Conservation (phyloP, 1,140 invertebrate genomes). For the Dinoponera quadriceps region DNA sequence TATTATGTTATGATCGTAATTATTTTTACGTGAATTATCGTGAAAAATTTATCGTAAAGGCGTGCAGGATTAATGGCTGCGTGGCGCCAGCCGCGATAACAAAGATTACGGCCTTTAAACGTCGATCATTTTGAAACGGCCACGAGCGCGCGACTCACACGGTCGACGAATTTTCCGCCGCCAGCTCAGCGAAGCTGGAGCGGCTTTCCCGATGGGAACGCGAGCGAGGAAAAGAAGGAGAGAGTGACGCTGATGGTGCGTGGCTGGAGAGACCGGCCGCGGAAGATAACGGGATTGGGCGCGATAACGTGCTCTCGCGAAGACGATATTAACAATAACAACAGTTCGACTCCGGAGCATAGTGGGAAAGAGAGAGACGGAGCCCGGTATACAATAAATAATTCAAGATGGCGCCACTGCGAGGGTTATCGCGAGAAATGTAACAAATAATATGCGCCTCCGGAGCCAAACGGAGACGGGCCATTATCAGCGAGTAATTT, state of each 20-base stretch:
- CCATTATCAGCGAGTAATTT: constrained; percentile 76
- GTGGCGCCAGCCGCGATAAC: constrained; percentile 37
- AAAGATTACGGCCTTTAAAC: not conserved
- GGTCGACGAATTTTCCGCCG: not conserved
- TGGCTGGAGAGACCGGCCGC: not conserved
- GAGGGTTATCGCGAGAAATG: constrained; percentile 78
- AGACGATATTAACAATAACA: constrained; percentile 69
- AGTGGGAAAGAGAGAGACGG: not conserved
- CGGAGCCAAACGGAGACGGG: constrained; percentile 66
- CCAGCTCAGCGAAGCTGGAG: no score
- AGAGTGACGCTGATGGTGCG: constrained; percentile 11
- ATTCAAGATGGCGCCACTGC: constrained; percentile 77
- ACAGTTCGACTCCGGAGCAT: constrained; percentile 21
- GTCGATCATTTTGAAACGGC: not conserved
- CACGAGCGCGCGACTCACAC: not conserved
- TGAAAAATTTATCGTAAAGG: constrained; percentile 40
- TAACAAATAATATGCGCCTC: constrained; percentile 74
- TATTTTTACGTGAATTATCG: constrained; percentile 20
- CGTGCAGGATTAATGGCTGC: constrained; percentile 12
- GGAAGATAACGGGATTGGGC: constrained; percentile 62
- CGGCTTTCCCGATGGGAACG: not conserved
- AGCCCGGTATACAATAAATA: constrained; percentile 71
- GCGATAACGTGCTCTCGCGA: constrained; percentile 55
- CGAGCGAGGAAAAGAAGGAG: constrained; percentile 1
- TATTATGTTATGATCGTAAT: constrained; percentile 24